These are phyloP conservation scores for Bombus waltoni DNA, from an alignment of 1,140 invertebrate species.

Conservation along the genomic window DNA sequence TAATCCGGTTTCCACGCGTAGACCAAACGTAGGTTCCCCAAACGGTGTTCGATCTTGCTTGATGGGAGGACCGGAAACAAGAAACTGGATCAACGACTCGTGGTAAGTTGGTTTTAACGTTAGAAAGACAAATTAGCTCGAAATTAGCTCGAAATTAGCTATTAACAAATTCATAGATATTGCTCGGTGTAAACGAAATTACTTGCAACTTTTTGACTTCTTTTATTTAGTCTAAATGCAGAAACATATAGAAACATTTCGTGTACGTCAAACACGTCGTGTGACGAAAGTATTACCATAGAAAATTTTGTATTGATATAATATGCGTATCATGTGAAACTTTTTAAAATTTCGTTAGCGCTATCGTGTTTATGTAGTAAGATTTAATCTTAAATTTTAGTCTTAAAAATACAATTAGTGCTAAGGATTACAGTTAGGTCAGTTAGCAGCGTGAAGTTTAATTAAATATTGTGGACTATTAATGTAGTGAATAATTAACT, in stretches of 20 bases:
- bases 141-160: neutral
- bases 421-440: too few species aligned
- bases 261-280: too few species aligned
- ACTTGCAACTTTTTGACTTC: neutral
- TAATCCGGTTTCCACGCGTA: conserved; percentile 6
- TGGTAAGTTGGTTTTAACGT: neutral
- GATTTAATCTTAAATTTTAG: too few species aligned
- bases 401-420: too few species aligned
- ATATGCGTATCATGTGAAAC: too few species aligned
- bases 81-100: neutral
- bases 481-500: too few species aligned
- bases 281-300: too few species aligned
- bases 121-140: neutral
- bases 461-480: too few species aligned
- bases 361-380: too few species aligned
- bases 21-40: neutral
- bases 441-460: too few species aligned
- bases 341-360: too few species aligned
- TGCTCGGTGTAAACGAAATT: neutral
- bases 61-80: neutral
- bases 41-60: neutral
- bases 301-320: too few species aligned
- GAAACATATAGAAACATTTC: neutral
- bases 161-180: neutral
- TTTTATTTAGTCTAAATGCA: neutral